Base-by-base conservation (phyloP, 2,113 vertebrate genomes). In the Arenaria interpres region DNA sequence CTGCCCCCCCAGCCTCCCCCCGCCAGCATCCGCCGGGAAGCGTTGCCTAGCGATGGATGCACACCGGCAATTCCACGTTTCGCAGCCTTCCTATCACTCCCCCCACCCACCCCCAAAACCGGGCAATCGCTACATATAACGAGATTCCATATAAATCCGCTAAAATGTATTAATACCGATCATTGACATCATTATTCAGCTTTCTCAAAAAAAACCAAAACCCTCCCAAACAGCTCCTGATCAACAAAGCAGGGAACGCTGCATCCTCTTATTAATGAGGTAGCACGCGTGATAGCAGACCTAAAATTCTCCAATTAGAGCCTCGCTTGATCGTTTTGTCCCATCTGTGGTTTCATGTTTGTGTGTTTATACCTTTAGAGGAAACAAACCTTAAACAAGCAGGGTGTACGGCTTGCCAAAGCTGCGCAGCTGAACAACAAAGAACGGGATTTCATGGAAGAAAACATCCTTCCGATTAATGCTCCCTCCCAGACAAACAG, bases 11-110 rank as follows among this genome's bases (percentile, higher is more conserved):
- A n/a, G n/a, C n/a, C n/a, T n/a, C n/a, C 35, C 23, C 22, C 63
- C 41, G 85, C 56, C 78, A 89, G 94, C 94, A 97, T 91, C 96
- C 83, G 39, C 63, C 45, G 92, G 84, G 66, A 96, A 96, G 78
- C 24, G 96, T 87, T 97, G 95, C 97, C 85, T 97, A 94, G 97
- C 17, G 93, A 98, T 96, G 87, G 90, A 72, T 88, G 96, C 74
- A 92, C 83, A 69, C 73, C 32, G 92, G 51, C 82, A 51, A 85
- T 8, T 23, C 81, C 95, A 79, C 92, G 37, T 71, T 86, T 82
- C 21, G 71, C 94, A 90, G 93, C 80, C 39, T 51, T 89, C 60
- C 60, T 62, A 27, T 11, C 35, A 24, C 33, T 10, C 14, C 6
- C 54, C 15, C 6, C 94, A 6, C 30, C 14, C 4, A 93, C 75